Base-by-base conservation (phyloP, 2,113 vertebrate species). In the Sinosuthora webbiana region DNA sequence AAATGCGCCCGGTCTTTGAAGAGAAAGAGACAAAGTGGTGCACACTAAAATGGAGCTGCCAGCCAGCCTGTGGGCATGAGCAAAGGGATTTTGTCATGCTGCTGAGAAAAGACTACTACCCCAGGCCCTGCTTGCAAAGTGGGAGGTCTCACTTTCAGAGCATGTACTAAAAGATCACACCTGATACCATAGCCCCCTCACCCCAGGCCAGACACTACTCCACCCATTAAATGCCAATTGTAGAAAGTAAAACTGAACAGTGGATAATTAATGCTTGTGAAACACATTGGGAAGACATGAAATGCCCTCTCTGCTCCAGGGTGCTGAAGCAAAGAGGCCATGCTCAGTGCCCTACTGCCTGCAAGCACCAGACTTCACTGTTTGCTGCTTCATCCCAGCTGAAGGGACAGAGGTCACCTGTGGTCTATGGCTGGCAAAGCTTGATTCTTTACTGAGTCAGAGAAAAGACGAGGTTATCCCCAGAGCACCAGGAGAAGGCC, bases 101-200 rank as follows among this genome's bases (percentile, higher is more conserved):
- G 77, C 75, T 79, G 59, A 89, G 63, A 81, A 78, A 52, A 83
- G 41, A 30, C 13, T 82, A 21, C 80, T 62, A 76, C 44, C 19
- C 15, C 31, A 64, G 37, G 37, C 41, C 22, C 50, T 37, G 33
- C 31, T 49, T 56, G 44, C 67, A 78, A 92, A 75, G 20, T 65
- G 60, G 23, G 37, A 83, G 20, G 27, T 74, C 68, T 73, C 44
- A 37, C 28, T 83, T 73, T 63, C 1, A 1, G 49, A 76, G 16
- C 2, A 0, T 0, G 1, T 41, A 25, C 69, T 76, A 22, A 39
- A 76, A 91, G 64, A 65, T 42, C 17, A 17, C 3, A 7, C 27
- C 37, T 65, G 41, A 13, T 21, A 37, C 55, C 37, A 6, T 23
- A 84, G 75, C 11, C 6, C 18, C 5, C 35, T 35, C 7, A 6